Percentiles rank a stretch among this genome's conserved stretches.
Conservation (phyloP, 2,797 vertebrate genomes). For the Cichlasoma orientale region DNA sequence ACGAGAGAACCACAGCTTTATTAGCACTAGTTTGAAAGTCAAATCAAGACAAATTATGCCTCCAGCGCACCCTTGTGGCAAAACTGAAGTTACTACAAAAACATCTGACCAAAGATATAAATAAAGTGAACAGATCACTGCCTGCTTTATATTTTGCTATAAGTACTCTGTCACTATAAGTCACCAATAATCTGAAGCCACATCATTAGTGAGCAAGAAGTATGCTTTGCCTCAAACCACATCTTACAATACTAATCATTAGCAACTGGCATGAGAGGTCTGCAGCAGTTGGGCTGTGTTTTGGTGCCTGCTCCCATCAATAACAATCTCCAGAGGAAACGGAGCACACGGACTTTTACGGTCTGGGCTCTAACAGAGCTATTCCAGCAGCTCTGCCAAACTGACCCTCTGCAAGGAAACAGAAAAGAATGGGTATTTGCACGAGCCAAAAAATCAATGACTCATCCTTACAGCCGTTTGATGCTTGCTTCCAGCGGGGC, state of each 20-base stretch:
- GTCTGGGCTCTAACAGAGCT: conserved; percentile 44
- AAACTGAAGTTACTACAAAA: conserved; percentile 39
- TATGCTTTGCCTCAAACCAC: conserved; percentile 17
- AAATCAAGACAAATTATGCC: conserved; percentile 3
- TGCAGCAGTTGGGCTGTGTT: background rate
- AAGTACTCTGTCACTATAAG: background rate
- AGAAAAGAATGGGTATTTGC: conserved; percentile 59
- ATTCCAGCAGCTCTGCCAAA: conserved; percentile 65
- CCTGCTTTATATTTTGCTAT: background rate
- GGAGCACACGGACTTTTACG: conserved; percentile 28
- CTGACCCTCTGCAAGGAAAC: conserved; percentile 51
- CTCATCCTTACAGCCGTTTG: conserved; percentile 58
- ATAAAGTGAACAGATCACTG: background rate
- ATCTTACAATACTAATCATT: conserved; percentile 10
- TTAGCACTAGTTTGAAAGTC: background rate
- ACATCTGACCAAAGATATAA: conserved; percentile 31
- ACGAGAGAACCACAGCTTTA: background rate
- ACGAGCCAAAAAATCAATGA: conserved; percentile 68
- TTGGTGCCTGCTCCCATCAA: conserved; percentile 30
- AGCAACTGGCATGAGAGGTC: conserved; percentile 20
- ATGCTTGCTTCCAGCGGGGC: conserved; percentile 47
- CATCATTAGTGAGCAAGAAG: conserved; percentile 20
- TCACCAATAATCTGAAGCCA: conserved; percentile 2
- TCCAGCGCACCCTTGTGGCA: conserved; percentile 74
- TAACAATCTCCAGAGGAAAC: conserved; percentile 44